Percentiles rank a stretch among this genome's conserved stretches.
Conservation (phyloP, 2,113 vertebrate species). For the Chelonoidis abingdonii region DNA sequence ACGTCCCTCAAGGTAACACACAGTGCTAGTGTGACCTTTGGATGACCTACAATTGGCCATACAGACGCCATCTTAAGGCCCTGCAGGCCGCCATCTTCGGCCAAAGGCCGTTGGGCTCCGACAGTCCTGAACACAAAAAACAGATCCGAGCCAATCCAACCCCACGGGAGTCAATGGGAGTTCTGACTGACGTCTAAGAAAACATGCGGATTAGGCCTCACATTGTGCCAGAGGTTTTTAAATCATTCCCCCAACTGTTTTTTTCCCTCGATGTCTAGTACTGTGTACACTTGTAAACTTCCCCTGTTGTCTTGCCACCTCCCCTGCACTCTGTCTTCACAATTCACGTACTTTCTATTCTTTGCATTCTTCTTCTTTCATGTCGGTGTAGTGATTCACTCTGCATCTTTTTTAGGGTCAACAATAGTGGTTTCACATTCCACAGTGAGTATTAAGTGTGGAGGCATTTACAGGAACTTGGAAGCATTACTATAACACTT, state of each 20-base stretch:
- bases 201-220: neutral
- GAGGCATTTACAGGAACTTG: conserved; percentile 64
- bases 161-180: neutral
- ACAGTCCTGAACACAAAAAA: neutral
- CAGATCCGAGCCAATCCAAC: neutral
- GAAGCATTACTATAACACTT: conserved; percentile 25
- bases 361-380: conserved; percentile 37
- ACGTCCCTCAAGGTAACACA: too few relatives aligned
- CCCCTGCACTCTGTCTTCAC: neutral
- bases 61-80: too few relatives aligned
- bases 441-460: neutral
- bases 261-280: neutral
- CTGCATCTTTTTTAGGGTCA: neutral
- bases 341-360: conserved; percentile 49
- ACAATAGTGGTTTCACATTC: conserved; percentile 44
- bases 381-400: conserved; percentile 53
- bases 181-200: neutral
- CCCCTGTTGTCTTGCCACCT: neutral
- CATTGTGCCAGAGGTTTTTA: neutral
- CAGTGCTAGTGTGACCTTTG: too few relatives aligned
- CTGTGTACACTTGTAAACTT: neutral
- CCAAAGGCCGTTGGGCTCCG: too few relatives aligned
- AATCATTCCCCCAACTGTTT: neutral
- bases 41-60: too few relatives aligned
- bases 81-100: too few relatives aligned